Conservation (phyloP, 2,797 vertebrate species). For the Natrix natrix region DNA sequence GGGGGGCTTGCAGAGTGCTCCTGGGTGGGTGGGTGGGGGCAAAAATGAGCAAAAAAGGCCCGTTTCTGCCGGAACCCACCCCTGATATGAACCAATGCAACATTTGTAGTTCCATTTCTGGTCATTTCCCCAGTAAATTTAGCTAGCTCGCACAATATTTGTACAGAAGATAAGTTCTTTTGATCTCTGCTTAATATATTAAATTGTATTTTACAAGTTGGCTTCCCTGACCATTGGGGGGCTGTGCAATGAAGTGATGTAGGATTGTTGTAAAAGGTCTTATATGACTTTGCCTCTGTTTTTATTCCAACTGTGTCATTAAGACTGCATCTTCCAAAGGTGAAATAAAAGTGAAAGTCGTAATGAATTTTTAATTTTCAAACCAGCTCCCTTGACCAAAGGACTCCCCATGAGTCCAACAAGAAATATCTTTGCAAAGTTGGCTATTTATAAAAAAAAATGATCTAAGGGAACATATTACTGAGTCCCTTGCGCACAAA, state of each 20-base stretch:
- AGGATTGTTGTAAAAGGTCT: slow-evolving; percentile 10
- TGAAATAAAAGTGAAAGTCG: slow-evolving; percentile 48
- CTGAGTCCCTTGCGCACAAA: slow-evolving; percentile 41
- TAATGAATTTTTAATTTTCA: slow-evolving; percentile 51
- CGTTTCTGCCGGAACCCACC: no score
- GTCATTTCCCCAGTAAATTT: background rate
- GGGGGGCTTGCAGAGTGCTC: no score
- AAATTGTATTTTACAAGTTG: background rate
- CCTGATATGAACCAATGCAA: background rate
- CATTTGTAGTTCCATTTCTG: background rate
- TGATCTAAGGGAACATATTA: slow-evolving; percentile 21
- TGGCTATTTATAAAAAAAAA: slow-evolving; percentile 36
- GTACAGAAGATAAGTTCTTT: background rate
- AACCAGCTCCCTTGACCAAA: slow-evolving; percentile 23
- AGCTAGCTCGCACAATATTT: background rate
- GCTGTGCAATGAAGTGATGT: background rate
- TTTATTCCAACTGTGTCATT: slow-evolving; percentile 24
- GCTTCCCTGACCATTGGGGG: background rate
- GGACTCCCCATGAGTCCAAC: slow-evolving; percentile 31
- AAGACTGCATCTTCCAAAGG: slow-evolving; percentile 43
- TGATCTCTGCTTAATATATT: background rate
- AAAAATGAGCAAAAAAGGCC: no score
- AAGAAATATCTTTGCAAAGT: slow-evolving; percentile 34
- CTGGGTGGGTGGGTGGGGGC: no score
- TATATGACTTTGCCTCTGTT: background rate